Base-by-base conservation (phyloP, 2,113 vertebrate species). In the Diglossa brunneiventris region DNA sequence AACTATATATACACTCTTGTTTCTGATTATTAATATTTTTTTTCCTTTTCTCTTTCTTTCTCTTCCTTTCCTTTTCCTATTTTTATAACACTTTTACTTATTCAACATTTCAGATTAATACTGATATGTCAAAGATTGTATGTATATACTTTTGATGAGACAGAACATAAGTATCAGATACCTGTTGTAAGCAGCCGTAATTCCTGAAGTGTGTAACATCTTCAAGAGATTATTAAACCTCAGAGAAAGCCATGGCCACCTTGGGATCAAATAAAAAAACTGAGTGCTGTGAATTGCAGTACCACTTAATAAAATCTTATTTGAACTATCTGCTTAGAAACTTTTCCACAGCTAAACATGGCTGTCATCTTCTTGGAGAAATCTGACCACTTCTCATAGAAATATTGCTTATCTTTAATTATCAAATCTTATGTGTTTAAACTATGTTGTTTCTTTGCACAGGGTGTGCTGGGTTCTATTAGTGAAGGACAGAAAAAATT, bases 401-500 rank as follows among this genome's bases (percentile, higher is more conserved):
- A 73, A 50, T 55, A 74, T 8, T 66, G 8, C 30, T 69, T 77
- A 27, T 30, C 35, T 73, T 88, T 68, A 81, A 3, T 83, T 78
- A 64, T 47, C 41, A 63, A 67, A 52, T 67, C 30, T 28, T 70
- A 22, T 2, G 5, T 27, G 6, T 70, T 87, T 72, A 66, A 81
- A 46, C 50, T 42, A 8, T 78, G 35, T 69, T 70, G 35, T 82
- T 95, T 82, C 59, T 69, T 50, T 59, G 73, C 69, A 94, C 96
- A 99, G 99, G 94, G 50, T 69, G 96, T 98, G 59, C 75, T 98
- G 67, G 98, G 99, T 94, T 98, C 85, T 9, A n/a, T 97, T 33
- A 93, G 94, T 31, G 98, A 99, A 62, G 99, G 98, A 22, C 98
- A 98, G 87, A 97, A 97, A 49, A 98, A 98, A 90, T 97, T 99